Percentiles rank a stretch among this genome's conserved stretches.
These are phyloP conservation scores for Hypomecis punctinalis DNA, from an alignment of 2,888 invertebrate genomes.

Conservation along the genomic window DNA sequence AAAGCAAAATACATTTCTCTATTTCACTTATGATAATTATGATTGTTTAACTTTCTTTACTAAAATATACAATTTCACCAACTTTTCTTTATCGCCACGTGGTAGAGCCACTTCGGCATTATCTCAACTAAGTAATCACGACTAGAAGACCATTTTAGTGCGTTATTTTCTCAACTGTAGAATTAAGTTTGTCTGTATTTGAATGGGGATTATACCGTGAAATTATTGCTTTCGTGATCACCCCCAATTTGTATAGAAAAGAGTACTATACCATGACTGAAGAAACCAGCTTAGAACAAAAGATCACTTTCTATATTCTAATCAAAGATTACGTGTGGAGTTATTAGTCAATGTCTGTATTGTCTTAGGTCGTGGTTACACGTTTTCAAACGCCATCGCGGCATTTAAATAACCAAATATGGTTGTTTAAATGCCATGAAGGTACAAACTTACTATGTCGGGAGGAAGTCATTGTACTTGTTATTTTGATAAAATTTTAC, in stretches of 20 bases:
- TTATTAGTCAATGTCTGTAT: slow-evolving; percentile 12
- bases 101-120: neutral
- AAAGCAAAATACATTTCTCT: neutral
- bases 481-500: no score
- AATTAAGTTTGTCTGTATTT: slow-evolving; percentile 3
- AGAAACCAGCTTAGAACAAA: slow-evolving; percentile 19
- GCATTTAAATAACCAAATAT: neutral
- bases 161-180: neutral
- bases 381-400: neutral
- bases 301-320: slow-evolving; percentile 30
- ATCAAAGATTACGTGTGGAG: slow-evolving; percentile 13
- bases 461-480: no score
- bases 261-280: slow-evolving; percentile 21
- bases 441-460: no score
- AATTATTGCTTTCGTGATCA: slow-evolving; percentile 36
- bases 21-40: slow-evolving; percentile 6
- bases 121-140: no score
- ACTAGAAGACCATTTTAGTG: neutral
- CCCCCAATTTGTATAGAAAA: slow-evolving; percentile 31
- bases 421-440: neutral
- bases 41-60: slow-evolving; percentile 15
- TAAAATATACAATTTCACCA: slow-evolving; percentile 4
- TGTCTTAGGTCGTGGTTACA: neutral
- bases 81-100: neutral
- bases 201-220: slow-evolving; percentile 29